Percentiles rank a stretch among this genome's conserved stretches.
Conservation (phyloP, 2,797 vertebrate species). For the Trematomus bernacchii region DNA sequence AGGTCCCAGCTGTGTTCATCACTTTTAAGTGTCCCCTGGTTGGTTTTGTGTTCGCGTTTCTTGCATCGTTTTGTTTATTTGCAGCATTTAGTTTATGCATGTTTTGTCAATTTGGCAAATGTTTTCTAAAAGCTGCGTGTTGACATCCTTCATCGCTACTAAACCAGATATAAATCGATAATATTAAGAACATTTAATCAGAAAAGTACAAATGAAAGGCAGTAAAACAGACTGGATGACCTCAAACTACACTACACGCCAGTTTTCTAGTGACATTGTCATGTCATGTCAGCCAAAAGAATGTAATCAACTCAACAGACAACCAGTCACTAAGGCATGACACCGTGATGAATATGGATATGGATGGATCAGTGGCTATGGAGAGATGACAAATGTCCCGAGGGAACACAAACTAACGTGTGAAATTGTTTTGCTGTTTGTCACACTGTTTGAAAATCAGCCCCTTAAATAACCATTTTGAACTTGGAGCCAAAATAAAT, state of each 20-base stretch:
- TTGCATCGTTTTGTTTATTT: no score
- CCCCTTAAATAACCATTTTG: slow-evolving; percentile 14
- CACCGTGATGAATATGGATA: not conserved
- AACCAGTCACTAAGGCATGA: not conserved
- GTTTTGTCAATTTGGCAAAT: no score
- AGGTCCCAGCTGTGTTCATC: no score
- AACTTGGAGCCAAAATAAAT: slow-evolving; percentile 19
- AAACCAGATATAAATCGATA: slow-evolving; percentile 2
- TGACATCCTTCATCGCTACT: not conserved
- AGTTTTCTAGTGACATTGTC: not conserved
- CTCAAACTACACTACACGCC: not conserved
- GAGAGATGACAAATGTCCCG: not conserved
- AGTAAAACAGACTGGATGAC: not conserved
- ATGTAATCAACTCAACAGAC: not conserved
- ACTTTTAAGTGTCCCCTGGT: no score
- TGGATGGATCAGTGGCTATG: not conserved
- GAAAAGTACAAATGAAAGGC: not conserved
- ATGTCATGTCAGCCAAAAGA: slow-evolving; percentile 12
- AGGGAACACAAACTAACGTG: not conserved
- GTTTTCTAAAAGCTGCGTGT: no score
- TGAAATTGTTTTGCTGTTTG: not conserved
- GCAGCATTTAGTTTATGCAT: no score
- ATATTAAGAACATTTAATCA: not conserved
- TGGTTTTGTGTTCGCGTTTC: no score
- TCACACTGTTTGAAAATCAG: slow-evolving; percentile 11